Evolutionary conservation across 2,113 vertebrate species (phyloP).

Genomic region (Zosterops japonicus): DNA sequence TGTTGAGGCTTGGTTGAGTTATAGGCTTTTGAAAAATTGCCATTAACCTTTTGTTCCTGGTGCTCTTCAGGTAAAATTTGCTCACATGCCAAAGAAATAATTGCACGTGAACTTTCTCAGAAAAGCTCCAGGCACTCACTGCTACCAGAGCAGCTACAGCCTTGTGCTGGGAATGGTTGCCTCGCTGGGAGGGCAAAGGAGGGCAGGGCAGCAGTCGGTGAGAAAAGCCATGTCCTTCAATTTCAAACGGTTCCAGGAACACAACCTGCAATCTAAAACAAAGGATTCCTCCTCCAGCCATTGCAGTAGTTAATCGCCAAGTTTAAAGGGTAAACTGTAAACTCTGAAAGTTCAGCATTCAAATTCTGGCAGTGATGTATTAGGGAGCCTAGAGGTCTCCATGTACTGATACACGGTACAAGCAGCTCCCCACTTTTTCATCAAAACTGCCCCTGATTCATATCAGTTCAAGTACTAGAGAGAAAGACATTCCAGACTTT

Average conservation of each 20-base stretch:
- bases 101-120: neutral
- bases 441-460: neutral
- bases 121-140: neutral
- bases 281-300: neutral
- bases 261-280: neutral
- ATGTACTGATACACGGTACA: neutral
- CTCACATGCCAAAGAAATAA: slow-evolving; percentile 20
- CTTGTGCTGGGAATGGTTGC: neutral
- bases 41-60: slow-evolving; percentile 32
- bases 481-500: neutral
- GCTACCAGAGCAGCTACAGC: neutral
- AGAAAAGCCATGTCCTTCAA: neutral
- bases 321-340: slow-evolving; percentile 13
- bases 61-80: slow-evolving; percentile 12
- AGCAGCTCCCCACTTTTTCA: neutral
- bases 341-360: neutral
- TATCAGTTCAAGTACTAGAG: neutral
- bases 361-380: slow-evolving; percentile 8
- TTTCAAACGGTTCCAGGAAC: neutral
- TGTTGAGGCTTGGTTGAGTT: neutral
- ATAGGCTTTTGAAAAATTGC: neutral
- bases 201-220: neutral
- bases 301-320: neutral
- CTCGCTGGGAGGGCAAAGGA: neutral
- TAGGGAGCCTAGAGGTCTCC: neutral